Conservation (phyloP, 2,113 vertebrate genomes). For the Rhodinocichla rosea region DNA sequence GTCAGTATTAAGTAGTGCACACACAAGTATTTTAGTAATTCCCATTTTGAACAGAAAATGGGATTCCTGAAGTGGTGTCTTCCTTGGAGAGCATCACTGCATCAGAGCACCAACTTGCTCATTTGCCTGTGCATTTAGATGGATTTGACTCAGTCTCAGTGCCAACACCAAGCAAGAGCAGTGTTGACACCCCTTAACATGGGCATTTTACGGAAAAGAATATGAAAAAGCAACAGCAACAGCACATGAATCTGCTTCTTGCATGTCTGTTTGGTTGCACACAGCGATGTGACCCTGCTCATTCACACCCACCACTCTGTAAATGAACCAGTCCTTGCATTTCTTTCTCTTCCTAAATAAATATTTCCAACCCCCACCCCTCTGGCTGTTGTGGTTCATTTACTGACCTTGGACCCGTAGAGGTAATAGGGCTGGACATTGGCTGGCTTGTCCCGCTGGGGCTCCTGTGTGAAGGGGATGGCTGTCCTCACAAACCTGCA, state of each 20-base stretch:
- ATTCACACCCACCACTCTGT: not conserved
- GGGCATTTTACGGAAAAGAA: not conserved
- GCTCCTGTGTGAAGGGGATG: constrained; percentile 97
- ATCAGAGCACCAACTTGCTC: not conserved
- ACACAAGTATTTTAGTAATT: not conserved
- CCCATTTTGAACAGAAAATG: not conserved
- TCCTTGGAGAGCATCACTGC: not conserved
- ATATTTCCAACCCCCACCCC: not conserved
- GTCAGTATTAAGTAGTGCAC: not conserved
- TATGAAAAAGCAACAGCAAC: not conserved
- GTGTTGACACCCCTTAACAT: not conserved
- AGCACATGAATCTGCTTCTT: not conserved
- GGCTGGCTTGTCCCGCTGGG: constrained; percentile 96
- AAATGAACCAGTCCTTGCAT: not conserved
- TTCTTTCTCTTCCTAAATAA: constrained; percentile 2
- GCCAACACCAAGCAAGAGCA: not conserved
- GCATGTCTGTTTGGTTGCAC: not conserved
- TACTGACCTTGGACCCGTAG: constrained; percentile 95
- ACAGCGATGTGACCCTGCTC: not conserved
- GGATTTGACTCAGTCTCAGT: not conserved
- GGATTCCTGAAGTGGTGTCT: not conserved
- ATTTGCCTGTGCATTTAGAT: not conserved
- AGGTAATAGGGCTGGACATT: constrained; percentile 99
- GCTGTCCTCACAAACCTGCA: constrained; percentile 96
- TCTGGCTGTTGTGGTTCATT: not conserved